phyloP scores from a whole-genome alignment of 2,113 vertebrate species.

The Ivindomyrus marchei region DNA sequence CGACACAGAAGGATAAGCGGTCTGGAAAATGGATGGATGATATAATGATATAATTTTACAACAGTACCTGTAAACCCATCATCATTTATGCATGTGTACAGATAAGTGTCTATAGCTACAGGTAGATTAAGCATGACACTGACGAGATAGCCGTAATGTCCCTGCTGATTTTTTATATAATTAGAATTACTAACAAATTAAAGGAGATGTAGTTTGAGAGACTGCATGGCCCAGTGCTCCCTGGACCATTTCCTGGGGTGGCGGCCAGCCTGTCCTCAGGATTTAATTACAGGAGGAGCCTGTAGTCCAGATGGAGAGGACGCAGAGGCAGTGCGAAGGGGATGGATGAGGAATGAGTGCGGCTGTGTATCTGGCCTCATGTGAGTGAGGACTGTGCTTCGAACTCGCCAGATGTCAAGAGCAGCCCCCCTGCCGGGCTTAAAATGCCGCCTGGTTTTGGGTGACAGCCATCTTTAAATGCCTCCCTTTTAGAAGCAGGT shows the following conservation, averaged over 20 bases:
- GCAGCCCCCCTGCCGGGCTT: background rate
- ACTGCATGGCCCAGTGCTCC: background rate
- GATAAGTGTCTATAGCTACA: background rate
- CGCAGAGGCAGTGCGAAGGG: background rate
- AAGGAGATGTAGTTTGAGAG: background rate
- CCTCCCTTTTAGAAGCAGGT: background rate
- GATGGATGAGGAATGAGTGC: background rate
- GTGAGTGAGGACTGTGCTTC: background rate
- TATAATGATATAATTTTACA: background rate
- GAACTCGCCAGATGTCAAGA: background rate
- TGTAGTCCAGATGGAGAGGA: background rate
- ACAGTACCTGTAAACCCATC: background rate
- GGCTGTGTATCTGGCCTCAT: background rate
- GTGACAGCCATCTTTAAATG: background rate
- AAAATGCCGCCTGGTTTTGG: background rate
- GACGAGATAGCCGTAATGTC: background rate
- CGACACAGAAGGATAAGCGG: no score
- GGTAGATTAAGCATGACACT: background rate
- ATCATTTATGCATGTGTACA: background rate
- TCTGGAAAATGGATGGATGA: background rate
- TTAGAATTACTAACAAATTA: background rate
- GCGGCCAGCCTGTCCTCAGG: background rate
- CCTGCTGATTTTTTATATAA: background rate
- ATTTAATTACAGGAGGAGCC: background rate
- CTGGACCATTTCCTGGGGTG: background rate